Evolutionary conservation across 2,888 invertebrate genomes (phyloP), one percentile per base, ranked within the genome.

Genomic region (Acheta domesticus): DNA sequence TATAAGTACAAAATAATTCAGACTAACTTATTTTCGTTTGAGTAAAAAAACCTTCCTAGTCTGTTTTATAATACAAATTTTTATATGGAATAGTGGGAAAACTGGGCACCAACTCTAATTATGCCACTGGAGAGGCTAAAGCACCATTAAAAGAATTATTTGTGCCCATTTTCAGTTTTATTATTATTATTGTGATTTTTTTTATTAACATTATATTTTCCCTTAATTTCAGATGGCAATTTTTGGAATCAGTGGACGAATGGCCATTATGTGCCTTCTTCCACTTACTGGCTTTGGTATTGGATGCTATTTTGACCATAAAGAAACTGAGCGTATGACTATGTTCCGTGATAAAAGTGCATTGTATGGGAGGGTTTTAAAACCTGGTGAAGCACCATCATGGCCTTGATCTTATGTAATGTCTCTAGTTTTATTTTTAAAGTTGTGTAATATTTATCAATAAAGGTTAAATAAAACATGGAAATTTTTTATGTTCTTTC

Each of bases 341-440:
- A 87, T 86, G 83, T 96, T 92, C 86, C 89, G 95, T 81, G 96
- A 96, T 85, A 95, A 93, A 85, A 95, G 95, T 84, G 90, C 92
- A 77, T 87, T 96, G 74, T 96, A 92, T 85, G 94, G 93, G 36
- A 89, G 92, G 80, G 87, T 85, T 74, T 87, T 91, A 2, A 91
- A 91, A 83, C 89, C 91, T 82, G 93, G 91, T 12, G 92, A 93
- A 81, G 85, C 88, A 83, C 95, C 95, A 80, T 91, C 93, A 16
- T 96, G 95, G 96, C 92, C 92, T 74, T 90, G 84, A 89, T 62
- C 36, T 4, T 73, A 12, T 75, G 36, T 4, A 36, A 36, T 2
- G 23, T 36, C 36, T 36, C 36, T 36, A 36, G 36, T 36, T 36
- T 36, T 74, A 74, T 20, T 74, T 74, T 11, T 14, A 16, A 74